phyloP scores from a whole-genome alignment of 2,797 vertebrate genomes.

The Steatocranus sp. region DNA sequence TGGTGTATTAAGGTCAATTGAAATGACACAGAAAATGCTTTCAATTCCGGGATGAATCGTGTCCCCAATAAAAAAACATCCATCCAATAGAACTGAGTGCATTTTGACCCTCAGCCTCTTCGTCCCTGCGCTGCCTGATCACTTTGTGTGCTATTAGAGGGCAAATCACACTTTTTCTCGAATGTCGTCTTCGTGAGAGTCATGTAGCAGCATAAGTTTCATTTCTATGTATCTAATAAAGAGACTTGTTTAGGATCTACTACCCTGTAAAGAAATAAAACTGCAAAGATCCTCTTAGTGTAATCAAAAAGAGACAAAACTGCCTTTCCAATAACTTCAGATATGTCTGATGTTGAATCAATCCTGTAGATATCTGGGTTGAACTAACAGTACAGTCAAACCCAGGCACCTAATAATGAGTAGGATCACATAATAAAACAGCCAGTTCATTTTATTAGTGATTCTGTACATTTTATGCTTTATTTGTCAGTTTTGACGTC shows the following conservation, averaged over 20 bases:
- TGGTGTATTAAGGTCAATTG: conserved; percentile 61
- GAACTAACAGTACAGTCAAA: background rate
- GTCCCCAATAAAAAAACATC: conserved; percentile 19
- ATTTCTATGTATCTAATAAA: background rate
- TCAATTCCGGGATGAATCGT: conserved; percentile 40
- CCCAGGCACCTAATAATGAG: background rate
- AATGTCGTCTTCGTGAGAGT: background rate
- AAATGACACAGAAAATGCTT: conserved; percentile 49
- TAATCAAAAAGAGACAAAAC: background rate
- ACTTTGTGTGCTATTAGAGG: conserved; percentile 7
- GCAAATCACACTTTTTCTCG: background rate
- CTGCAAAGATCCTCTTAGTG: background rate
- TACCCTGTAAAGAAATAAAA: background rate
- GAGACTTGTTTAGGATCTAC: background rate
- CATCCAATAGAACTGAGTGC: conserved; percentile 59
- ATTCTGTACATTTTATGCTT: background rate
- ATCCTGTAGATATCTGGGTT: background rate
- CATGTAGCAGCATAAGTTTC: background rate
- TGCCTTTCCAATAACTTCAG: background rate
- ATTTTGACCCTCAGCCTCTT: conserved; percentile 18
- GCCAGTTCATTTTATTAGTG: background rate
- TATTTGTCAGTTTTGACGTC: background rate
- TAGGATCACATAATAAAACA: background rate
- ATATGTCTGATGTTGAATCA: background rate
- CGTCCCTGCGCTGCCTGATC: background rate